Evolutionary conservation across 2,888 invertebrate species (phyloP).

Genomic region (Clitarchus hookeri): DNA sequence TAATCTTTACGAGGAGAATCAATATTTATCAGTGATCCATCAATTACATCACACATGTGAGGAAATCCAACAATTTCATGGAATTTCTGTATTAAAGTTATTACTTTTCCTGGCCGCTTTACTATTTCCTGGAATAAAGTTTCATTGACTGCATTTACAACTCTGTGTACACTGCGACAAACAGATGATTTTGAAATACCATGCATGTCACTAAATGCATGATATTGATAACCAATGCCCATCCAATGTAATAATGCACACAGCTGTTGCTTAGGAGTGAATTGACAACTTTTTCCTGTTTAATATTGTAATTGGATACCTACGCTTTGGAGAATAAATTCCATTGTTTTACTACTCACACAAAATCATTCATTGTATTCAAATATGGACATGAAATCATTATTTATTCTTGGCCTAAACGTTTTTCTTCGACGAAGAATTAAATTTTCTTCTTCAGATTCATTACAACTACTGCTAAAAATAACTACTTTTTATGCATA

Average conservation of each 20-base stretch:
- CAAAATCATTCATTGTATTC: not conserved
- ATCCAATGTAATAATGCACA: not conserved
- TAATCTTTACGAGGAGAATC: not conserved
- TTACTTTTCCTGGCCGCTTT: not conserved
- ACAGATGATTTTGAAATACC: too few species aligned
- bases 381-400: not conserved
- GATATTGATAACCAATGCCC: not conserved
- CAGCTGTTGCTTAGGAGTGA: not conserved
- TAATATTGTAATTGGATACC: not conserved
- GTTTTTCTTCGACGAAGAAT: not conserved
- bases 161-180: not conserved
- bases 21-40: not conserved
- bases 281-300: not conserved
- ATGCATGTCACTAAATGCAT: not conserved
- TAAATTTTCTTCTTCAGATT: not conserved
- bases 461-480: not conserved
- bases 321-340: not conserved
- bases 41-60: not conserved
- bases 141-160: not conserved
- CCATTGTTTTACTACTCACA: not conserved
- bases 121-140: not conserved
- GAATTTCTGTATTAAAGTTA: not conserved
- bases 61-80: not conserved
- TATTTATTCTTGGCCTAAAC: not conserved
- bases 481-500: not conserved